Evolutionary conservation across 2,888 invertebrate species (phyloP).

Genomic region (Magallana nippona): DNA sequence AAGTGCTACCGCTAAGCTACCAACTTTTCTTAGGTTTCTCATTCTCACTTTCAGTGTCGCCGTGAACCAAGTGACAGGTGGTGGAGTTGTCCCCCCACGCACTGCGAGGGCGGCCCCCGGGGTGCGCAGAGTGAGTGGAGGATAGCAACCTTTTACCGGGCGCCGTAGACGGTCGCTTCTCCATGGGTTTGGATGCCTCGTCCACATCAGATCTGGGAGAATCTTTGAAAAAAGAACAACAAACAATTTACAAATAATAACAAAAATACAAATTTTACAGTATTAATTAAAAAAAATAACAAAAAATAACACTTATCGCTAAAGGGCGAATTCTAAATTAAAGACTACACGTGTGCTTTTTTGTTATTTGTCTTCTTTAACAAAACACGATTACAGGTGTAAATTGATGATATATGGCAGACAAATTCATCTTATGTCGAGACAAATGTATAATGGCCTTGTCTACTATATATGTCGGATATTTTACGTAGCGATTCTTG

Average conservation of each 20-base stretch:
- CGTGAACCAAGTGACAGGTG: conserved; percentile 45
- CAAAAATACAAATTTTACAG: not conserved
- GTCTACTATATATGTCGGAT: too few species aligned
- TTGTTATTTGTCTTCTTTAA: too few species aligned
- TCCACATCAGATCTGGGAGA: conserved; percentile 66
- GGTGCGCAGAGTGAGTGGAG: conserved; percentile 41
- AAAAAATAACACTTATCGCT: too few species aligned
- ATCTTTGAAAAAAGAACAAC: conserved; percentile 50
- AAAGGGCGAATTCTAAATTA: too few species aligned
- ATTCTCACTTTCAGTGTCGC: conserved; percentile 53
- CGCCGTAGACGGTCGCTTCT: conserved; percentile 57
- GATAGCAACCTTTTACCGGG: conserved; percentile 57
- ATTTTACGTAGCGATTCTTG: too few species aligned
- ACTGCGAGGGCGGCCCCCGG: conserved; percentile 55
- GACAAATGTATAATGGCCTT: not conserved
- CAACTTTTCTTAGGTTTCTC: conserved; percentile 46
- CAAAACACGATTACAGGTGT: not conserved
- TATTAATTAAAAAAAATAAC: too few species aligned
- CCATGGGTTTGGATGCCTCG: conserved; percentile 46
- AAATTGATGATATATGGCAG: not conserved
- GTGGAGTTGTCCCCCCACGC: conserved; percentile 51
- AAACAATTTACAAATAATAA: not conserved
- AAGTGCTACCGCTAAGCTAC: conserved; percentile 40
- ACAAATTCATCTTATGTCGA: not conserved
- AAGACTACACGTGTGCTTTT: too few species aligned